A percentile compares a stretch with the other conserved stretches of the same genome.
These are phyloP conservation scores for Sipunculus nudus DNA, from an alignment of 2,888 invertebrate species.

Conservation along the genomic window DNA sequence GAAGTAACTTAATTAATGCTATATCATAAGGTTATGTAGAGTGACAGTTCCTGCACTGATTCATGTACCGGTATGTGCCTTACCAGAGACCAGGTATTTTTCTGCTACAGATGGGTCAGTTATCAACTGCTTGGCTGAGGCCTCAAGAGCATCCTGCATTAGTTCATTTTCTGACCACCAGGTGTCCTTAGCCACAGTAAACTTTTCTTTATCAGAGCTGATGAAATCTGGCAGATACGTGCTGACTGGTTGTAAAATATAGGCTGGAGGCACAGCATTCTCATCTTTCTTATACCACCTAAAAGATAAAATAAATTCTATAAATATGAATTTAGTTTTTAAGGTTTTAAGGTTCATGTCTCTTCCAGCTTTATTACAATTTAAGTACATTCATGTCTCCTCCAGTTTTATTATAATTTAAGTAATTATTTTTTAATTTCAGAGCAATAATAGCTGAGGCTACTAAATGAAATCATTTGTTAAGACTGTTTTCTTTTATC, in stretches of 20 bases:
- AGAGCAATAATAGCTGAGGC: too few relatives aligned
- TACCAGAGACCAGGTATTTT: slow-evolving; percentile 34
- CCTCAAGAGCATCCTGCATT: slow-evolving; percentile 76
- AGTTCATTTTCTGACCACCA: slow-evolving; percentile 73
- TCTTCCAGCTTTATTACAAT: background rate
- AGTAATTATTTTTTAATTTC: too few relatives aligned
- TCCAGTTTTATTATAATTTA: too few relatives aligned
- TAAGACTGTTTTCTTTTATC: too few relatives aligned
- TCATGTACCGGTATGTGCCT: background rate
- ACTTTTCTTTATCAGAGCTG: slow-evolving; percentile 49
- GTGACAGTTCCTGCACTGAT: too few relatives aligned
- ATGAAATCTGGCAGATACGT: slow-evolving; percentile 71
- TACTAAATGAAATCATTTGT: too few relatives aligned
- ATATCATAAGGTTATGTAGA: too few relatives aligned
- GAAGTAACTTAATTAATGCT: too few relatives aligned
- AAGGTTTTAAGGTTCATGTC: too few relatives aligned
- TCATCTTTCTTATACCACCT: slow-evolving; percentile 77
- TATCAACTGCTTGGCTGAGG: slow-evolving; percentile 59
- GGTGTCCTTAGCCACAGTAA: slow-evolving; percentile 65
- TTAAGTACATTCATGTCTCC: background rate
- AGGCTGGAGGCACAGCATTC: slow-evolving; percentile 80
- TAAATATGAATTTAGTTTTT: too few relatives aligned
- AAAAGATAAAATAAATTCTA: background rate
- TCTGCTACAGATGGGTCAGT: slow-evolving; percentile 3
- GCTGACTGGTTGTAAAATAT: slow-evolving; percentile 74